Conservation (phyloP, 1,140 invertebrate species). For the Leptinotarsa lineolata region DNA sequence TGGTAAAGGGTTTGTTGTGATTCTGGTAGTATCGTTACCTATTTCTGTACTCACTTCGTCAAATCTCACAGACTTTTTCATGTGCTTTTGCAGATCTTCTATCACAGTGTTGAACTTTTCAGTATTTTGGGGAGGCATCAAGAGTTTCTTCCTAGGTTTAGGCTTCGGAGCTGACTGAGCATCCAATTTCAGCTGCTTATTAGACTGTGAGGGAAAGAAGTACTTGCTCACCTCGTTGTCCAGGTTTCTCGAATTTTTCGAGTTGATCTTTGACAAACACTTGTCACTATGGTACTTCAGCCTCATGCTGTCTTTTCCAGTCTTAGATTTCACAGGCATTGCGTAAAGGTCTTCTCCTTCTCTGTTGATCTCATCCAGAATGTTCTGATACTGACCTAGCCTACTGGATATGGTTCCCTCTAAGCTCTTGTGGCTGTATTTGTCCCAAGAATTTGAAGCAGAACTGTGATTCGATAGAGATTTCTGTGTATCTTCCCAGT, state of each 20-base stretch:
- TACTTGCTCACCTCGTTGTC: conserved; percentile 40
- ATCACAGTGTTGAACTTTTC: conserved; percentile 39
- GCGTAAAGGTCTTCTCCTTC: conserved; percentile 33
- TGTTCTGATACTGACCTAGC: conserved; percentile 49
- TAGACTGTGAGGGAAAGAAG: conserved; percentile 44
- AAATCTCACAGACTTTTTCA: conserved; percentile 52
- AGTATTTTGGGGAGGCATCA: conserved; percentile 10
- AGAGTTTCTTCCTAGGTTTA: conserved; percentile 43
- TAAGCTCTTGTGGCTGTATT: conserved; percentile 43
- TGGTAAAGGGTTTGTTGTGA: conserved; percentile 35
- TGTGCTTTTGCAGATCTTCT: conserved; percentile 46
- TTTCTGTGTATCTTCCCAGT: conserved; percentile 71
- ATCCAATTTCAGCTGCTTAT: conserved; percentile 26
- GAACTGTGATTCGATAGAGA: conserved; percentile 45
- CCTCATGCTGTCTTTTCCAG: conserved; percentile 37
- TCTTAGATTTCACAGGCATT: conserved; percentile 37
- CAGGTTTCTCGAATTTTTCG: conserved; percentile 39
- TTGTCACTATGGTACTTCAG: conserved; percentile 54
- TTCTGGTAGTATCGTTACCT: conserved; percentile 28
- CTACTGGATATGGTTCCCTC: conserved; percentile 45
- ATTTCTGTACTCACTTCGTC: conserved; percentile 45
- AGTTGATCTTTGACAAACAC: conserved; percentile 51
- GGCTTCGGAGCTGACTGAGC: conserved; percentile 35
- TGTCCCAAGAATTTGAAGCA: conserved; percentile 48
- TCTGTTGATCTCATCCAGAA: conserved; percentile 48